A percentile compares a stretch with the other conserved stretches of the same genome.
Evolutionary conservation across 1,140 invertebrate genomes (phyloP).

Genomic region (Daktulosphaira vitifoliae): DNA sequence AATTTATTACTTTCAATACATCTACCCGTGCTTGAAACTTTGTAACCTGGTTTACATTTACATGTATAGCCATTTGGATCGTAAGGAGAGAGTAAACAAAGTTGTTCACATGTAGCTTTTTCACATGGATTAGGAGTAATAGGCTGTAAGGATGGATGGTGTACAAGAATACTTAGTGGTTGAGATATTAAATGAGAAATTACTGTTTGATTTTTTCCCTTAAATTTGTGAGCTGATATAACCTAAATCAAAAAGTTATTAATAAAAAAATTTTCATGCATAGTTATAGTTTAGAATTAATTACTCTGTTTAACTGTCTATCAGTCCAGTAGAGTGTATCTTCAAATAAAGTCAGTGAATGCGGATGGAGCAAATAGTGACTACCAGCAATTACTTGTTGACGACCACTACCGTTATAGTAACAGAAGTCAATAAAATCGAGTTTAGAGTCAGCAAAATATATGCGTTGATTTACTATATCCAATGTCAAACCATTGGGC

Average conservation of each 20-base stretch:
- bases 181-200: constrained; percentile 90
- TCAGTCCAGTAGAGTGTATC: constrained; percentile 97
- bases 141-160: constrained; percentile 88
- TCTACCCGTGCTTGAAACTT: constrained; percentile 55
- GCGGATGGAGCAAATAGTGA: constrained; percentile 89
- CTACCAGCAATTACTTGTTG: constrained; percentile 78
- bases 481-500: constrained; percentile 93
- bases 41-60: constrained; percentile 83
- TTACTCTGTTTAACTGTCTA: constrained; percentile 75
- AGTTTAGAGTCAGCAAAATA: constrained; percentile 98
- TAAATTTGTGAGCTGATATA: constrained; percentile 81
- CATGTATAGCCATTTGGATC: constrained; percentile 68
- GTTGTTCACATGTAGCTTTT: constrained; percentile 70
- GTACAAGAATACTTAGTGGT: constrained; percentile 86
- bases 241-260: constrained; percentile 36
- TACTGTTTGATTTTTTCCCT: constrained; percentile 81
- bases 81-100: constrained; percentile 79
- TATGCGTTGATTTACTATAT: constrained; percentile 83
- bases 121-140: constrained; percentile 72
- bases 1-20: constrained; percentile 57
- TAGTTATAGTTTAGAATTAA: too few relatives aligned
- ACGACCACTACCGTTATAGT: constrained; percentile 86
- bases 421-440: constrained; percentile 96
- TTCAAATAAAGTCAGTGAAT: constrained; percentile 85
- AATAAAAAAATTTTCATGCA: not conserved